phyloP scores from a whole-genome alignment of 2,113 vertebrate genomes.

The Vicugna pacos region DNA sequence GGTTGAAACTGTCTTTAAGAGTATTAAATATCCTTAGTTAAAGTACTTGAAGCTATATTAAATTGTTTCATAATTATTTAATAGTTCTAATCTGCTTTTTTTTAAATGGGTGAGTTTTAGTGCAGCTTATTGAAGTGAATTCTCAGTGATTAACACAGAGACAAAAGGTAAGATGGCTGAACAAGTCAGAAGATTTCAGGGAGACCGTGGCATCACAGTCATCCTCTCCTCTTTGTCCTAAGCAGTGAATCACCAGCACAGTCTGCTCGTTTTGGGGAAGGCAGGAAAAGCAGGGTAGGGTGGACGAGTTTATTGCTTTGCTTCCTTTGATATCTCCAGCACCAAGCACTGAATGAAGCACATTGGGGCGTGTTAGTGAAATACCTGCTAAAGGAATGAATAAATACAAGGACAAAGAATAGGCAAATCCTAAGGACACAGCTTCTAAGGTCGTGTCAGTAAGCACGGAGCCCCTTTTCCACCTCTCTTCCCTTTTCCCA shows the following conservation, averaged over 20 bases:
- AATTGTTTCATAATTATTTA: slow-evolving; percentile 60
- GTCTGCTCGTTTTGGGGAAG: background rate
- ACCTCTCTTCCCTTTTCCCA: background rate
- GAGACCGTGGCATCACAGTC: background rate
- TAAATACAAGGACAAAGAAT: background rate
- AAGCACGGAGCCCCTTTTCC: background rate
- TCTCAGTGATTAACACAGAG: slow-evolving; percentile 29
- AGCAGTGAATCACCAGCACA: background rate
- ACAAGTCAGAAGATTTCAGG: background rate
- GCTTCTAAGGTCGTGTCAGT: background rate
- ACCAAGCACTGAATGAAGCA: background rate
- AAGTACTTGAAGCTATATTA: slow-evolving; percentile 19
- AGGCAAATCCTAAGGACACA: background rate
- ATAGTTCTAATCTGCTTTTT: background rate
- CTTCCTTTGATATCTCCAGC: background rate
- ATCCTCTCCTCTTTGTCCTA: background rate
- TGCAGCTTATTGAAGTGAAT: background rate
- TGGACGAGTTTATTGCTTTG: background rate
- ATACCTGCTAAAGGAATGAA: background rate
- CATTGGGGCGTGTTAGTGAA: background rate
- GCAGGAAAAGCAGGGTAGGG: background rate
- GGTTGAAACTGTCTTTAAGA: slow-evolving; percentile 36
- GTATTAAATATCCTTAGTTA: slow-evolving; percentile 29
- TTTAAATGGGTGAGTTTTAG: background rate
- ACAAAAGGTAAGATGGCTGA: background rate